Percentiles rank a stretch among this genome's conserved stretches.
Evolutionary conservation across 2,888 invertebrate genomes (phyloP).

Genomic region (Lithophane ornitopus): DNA sequence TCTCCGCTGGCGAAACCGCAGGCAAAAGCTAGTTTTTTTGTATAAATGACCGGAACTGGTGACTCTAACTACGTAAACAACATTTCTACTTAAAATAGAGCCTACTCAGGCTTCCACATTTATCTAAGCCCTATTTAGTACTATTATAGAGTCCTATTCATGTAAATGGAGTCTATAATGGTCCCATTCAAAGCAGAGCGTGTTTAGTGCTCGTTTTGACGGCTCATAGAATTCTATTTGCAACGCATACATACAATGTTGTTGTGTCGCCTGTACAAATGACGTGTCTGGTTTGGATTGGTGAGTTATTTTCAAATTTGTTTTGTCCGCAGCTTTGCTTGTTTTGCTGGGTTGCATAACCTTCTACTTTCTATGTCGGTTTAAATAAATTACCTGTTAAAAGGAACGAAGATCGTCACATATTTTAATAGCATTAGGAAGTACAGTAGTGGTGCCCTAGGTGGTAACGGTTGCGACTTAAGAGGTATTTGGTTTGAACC

Average conservation of each 20-base stretch:
- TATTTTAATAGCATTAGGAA: too few relatives aligned
- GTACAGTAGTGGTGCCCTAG: too few relatives aligned
- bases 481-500: too few relatives aligned
- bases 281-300: conserved; percentile 21
- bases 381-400: too few relatives aligned
- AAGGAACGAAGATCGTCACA: not conserved
- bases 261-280: conserved; percentile 7
- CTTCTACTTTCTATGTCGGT: not conserved
- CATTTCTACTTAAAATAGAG: conserved; percentile 3
- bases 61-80: not conserved
- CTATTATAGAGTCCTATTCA: conserved; percentile 24
- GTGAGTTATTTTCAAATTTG: conserved; percentile 12
- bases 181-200: conserved; percentile 28
- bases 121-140: conserved; percentile 23
- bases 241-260: conserved; percentile 9
- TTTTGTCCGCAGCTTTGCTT: not conserved
- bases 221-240: conserved; percentile 45
- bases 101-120: not conserved
- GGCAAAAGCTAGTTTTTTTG: too few relatives aligned
- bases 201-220: conserved; percentile 36
- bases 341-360: not conserved
- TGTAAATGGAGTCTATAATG: conserved; percentile 34
- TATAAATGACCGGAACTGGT: too few relatives aligned
- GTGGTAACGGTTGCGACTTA: too few relatives aligned
- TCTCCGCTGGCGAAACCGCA: too few relatives aligned